Base-by-base conservation (phyloP, 2,113 vertebrate genomes). In the Crotalus horridus region DNA sequence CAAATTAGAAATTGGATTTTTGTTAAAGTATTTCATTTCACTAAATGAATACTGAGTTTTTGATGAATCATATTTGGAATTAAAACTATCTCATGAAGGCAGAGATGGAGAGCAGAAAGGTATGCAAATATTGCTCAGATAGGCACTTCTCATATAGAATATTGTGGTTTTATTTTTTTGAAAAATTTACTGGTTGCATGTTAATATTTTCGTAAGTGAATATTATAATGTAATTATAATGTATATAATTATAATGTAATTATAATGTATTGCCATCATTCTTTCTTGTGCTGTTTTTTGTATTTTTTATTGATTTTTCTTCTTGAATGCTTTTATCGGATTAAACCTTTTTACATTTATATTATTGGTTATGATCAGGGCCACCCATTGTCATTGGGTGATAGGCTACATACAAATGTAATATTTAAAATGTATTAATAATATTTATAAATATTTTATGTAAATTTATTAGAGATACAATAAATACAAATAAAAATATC, bases 21-120 rank as follows among this genome's bases (percentile, higher is more conserved):
- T 64, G 48, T 89, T 95, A 61, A 95, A 97, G 64, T 89, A 95
- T 74, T 93, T 93, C 13, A 24, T 94, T 90, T 96, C 26, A 92
- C 95, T 96, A 85, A 13, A 93, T 46, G 1, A 61, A 81, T 92
- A 51, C 53, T 94, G 93, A 9, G 1, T 92, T 96, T 92, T 13
- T 55, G 17, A 33, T 91, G 46, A 86, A 92, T 95, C 91, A 11
- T 95, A 92, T 90, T 88, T 91, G 26, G 89, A 93, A 48, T 29
- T 94, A 6, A 59, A 93, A 43, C 81, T 95, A 3, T 87, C 26
- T 87, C 48, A 26, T 53, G 24, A 53, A 53, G 43, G 15, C 17
- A 51, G 26, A 87, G 15, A 4, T 8, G 43, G 24, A n/a, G n/a
- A 61, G 29, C 90, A 61, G 81, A 15, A 59, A 85, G 33, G 4